Evolutionary conservation across 2,888 invertebrate species (phyloP).

Genomic region (Meta bourneti): DNA sequence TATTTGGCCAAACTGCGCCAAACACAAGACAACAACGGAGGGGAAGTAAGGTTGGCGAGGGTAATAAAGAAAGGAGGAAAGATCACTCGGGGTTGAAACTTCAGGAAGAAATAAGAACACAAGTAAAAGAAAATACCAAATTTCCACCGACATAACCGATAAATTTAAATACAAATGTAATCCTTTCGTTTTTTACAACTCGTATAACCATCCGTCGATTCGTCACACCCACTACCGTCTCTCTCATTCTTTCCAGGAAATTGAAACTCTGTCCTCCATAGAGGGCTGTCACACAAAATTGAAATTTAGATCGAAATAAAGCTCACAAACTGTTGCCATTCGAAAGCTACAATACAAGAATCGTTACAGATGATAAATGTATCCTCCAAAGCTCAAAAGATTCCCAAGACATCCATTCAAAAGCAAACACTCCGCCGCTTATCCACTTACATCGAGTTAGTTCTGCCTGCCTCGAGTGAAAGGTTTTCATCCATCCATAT

Average conservation of each 20-base stretch:
- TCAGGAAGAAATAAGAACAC: too few species aligned
- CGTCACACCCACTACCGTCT: too few species aligned
- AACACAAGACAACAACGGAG: too few species aligned
- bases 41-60: too few species aligned
- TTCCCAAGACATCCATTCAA: slow-evolving; percentile 4
- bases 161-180: not conserved
- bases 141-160: not conserved
- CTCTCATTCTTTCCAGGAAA: not conserved
- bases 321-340: too few species aligned
- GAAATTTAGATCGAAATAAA: too few species aligned
- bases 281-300: too few species aligned
- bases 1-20: too few species aligned
- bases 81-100: too few species aligned
- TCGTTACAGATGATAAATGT: not conserved
- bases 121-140: not conserved
- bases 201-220: not conserved
- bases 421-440: not conserved
- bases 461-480: not conserved
- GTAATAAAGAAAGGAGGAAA: too few species aligned
- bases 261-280: not conserved
- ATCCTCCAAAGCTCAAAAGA: not conserved
- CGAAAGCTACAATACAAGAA: not conserved
- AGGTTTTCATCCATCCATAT: not conserved
- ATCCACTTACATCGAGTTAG: slow-evolving; percentile 22
- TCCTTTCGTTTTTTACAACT: not conserved